Conservation (phyloP, 2,113 vertebrate genomes). For the Petromus typicus region DNA sequence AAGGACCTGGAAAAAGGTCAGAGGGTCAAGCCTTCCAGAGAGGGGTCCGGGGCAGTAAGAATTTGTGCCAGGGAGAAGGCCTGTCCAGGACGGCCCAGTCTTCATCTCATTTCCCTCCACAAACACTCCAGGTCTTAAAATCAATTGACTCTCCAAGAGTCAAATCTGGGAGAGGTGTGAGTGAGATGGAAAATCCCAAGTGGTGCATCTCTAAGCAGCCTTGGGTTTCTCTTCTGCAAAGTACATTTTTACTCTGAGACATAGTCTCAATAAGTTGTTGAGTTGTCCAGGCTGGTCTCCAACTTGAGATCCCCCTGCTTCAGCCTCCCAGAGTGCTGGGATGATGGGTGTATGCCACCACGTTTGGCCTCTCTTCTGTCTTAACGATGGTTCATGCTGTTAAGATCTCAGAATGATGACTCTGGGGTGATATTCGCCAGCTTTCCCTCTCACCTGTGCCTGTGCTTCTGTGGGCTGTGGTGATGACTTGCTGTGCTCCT, state of each 20-base stretch:
- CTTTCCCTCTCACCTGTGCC: not conserved
- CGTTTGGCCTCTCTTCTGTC: not conserved
- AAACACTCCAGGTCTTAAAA: not conserved
- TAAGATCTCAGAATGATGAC: not conserved
- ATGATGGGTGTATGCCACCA: not conserved
- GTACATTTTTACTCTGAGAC: not conserved
- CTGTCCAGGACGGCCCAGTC: accelerated
- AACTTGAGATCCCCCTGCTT: not conserved
- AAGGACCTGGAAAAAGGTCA: accelerated
- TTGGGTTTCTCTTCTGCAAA: too few relatives aligned
- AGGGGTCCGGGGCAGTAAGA: not conserved
- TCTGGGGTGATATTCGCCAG: not conserved
- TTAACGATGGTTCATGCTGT: not conserved
- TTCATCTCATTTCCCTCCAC: too few relatives aligned
- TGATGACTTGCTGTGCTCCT: not conserved
- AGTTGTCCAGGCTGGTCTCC: not conserved
- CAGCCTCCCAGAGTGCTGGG: not conserved
- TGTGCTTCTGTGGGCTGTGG: not conserved
- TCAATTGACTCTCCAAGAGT: not conserved
- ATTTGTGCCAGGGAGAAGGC: accelerated
- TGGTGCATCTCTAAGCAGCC: accelerated
- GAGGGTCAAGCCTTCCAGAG: not conserved
- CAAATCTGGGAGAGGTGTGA: not conserved
- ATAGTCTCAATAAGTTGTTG: not conserved
- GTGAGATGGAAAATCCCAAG: too few relatives aligned